Evolutionary conservation across 2,113 vertebrate species (phyloP).

Genomic region (Eulemur rufifrons): DNA sequence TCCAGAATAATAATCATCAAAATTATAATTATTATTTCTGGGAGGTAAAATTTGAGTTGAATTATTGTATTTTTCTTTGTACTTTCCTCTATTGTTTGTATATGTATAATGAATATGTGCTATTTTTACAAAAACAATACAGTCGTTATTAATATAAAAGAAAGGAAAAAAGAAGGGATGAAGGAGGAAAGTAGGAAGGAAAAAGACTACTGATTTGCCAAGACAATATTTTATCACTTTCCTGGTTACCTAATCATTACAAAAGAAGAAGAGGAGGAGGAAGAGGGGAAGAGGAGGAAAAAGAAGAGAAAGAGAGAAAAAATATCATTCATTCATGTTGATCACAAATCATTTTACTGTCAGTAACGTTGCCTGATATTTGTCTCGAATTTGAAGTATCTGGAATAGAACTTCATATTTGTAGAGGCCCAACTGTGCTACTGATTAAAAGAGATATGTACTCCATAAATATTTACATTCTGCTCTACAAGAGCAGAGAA

Average conservation of each 20-base stretch:
- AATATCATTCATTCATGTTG: background rate
- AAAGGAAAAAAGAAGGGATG: background rate
- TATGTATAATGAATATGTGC: background rate
- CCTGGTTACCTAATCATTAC: background rate
- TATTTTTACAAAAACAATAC: constrained; percentile 27
- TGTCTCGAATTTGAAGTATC: constrained; percentile 61
- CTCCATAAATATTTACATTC: constrained; percentile 73
- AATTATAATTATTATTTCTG: constrained; percentile 6
- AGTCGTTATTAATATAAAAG: background rate
- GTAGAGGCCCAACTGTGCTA: constrained; percentile 63
- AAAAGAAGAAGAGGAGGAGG: background rate
- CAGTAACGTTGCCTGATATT: constrained; percentile 42
- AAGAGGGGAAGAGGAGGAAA: background rate
- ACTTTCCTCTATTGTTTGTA: background rate
- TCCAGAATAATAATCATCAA: background rate
- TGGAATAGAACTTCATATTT: constrained; percentile 63
- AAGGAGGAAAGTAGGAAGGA: background rate
- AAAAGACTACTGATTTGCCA: background rate
- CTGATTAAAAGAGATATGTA: constrained; percentile 65
- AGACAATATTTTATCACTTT: constrained; percentile 12
- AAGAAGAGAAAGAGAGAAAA: background rate
- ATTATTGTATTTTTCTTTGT: background rate
- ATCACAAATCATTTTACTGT: constrained; percentile 1
- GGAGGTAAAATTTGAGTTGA: background rate
- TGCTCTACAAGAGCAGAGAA: constrained; percentile 52